A percentile compares a stretch with the other conserved stretches of the same genome.
Conservation (phyloP, 2,888 invertebrate genomes). For the Heteropelma amictum region DNA sequence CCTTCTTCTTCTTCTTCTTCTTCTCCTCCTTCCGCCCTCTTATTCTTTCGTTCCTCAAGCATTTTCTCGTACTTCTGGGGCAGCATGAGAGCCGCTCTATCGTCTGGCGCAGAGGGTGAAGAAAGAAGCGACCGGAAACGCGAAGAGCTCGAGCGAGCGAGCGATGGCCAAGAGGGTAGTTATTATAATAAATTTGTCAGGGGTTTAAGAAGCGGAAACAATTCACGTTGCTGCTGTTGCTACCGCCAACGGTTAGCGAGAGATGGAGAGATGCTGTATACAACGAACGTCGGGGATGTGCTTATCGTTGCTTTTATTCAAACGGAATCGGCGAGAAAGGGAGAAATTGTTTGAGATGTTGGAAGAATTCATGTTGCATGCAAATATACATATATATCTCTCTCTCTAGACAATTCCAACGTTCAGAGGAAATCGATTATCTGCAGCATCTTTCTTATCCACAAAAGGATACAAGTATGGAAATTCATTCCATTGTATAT, state of each 20-base stretch:
- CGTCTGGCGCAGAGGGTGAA: constrained; percentile 31
- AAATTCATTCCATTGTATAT: constrained; percentile 27
- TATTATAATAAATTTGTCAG: constrained; percentile 78
- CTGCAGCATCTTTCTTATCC: constrained; percentile 26
- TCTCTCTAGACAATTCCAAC: constrained; percentile 31
- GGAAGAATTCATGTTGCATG: constrained; percentile 11
- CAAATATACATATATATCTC: constrained; percentile 57
- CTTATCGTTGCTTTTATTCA: constrained; percentile 78
- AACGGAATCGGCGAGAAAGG: constrained; percentile 71
- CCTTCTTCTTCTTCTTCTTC: constrained; percentile 46
- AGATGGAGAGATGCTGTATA: constrained; percentile 25
- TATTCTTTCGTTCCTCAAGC: constrained; percentile 39
- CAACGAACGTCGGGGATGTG: constrained; percentile 74
- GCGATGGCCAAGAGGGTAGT: constrained; percentile 74
- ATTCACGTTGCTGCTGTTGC: constrained; percentile 65
- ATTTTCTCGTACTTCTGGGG: constrained; percentile 52
- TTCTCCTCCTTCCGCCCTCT: constrained; percentile 31
- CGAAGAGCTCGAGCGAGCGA: constrained; percentile 61
- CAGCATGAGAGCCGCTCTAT: constrained; percentile 52
- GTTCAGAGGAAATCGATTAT: constrained; percentile 48
- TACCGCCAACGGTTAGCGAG: constrained; percentile 28
- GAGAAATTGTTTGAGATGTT: constrained; percentile 33
- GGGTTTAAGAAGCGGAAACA: constrained; percentile 77
- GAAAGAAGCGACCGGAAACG: constrained; percentile 58
- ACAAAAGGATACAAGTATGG: constrained; percentile 23